phyloP scores from a whole-genome alignment of 37 sponge, comb jelly and placozoan species.

The Halichondria panicea region DNA sequence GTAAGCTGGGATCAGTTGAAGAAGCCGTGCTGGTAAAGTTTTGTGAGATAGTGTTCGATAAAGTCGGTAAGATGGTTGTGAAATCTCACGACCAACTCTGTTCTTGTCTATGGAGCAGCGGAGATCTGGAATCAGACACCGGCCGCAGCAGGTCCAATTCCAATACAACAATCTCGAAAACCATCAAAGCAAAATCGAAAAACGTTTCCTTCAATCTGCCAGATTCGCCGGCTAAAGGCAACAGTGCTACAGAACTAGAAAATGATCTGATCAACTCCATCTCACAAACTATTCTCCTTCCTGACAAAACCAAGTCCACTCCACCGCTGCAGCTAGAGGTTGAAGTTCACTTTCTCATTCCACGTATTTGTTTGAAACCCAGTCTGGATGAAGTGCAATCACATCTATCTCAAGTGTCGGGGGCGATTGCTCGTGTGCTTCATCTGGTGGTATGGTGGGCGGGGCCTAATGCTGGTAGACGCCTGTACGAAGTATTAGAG shows the following conservation, averaged over 20 bases:
- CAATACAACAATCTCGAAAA: no score
- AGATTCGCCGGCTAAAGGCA: not conserved
- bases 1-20: not conserved
- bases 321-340: conserved; percentile 23
- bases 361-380: conserved; percentile 40
- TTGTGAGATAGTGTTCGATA: conserved; percentile 29
- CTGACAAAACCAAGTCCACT: not conserved
- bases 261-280: no score
- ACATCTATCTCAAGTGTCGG: conserved; percentile 25
- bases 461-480: conserved; percentile 24
- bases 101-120: not conserved
- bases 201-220: conserved; percentile 6
- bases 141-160: not conserved
- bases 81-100: conserved; percentile 24
- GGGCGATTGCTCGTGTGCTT: conserved; percentile 19
- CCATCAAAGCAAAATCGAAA: no score
- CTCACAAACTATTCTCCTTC: no score
- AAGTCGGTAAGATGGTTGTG: conserved; percentile 10
- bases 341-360: conserved; percentile 54
- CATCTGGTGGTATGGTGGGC: conserved; percentile 40
- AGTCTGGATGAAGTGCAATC: conserved; percentile 39
- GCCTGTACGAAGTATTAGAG: conserved; percentile 32
- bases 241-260: no score
- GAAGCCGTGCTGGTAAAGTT: conserved; percentile 26
- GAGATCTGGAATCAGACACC: not conserved